Percentiles rank a stretch among this genome's conserved stretches.
These are phyloP conservation scores for Tichodroma muraria DNA, from an alignment of 2,113 vertebrate species.

Conservation along the genomic window DNA sequence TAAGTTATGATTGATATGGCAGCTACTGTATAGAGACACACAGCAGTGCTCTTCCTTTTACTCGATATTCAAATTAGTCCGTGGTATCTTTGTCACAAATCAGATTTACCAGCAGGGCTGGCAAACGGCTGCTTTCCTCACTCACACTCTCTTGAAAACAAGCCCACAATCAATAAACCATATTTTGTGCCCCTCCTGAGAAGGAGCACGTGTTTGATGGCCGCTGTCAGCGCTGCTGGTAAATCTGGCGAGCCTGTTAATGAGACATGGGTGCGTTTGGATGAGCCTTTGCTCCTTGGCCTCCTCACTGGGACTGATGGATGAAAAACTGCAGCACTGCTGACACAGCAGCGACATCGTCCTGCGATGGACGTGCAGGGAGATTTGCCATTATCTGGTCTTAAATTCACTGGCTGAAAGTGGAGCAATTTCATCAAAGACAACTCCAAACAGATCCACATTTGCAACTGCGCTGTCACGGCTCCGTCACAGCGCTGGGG, in stretches of 20 bases:
- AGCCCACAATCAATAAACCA: not conserved
- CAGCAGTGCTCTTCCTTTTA: not conserved
- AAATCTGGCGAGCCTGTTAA: rapidly evolving
- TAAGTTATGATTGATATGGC: not conserved
- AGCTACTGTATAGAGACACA: not conserved
- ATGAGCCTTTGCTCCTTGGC: not conserved
- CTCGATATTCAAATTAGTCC: not conserved
- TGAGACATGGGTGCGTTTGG: not conserved
- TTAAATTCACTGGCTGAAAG: not conserved
- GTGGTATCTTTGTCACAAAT: not conserved
- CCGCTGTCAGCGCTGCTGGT: not conserved
- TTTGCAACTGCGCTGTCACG: not conserved
- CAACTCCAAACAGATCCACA: not conserved
- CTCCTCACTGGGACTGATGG: not conserved
- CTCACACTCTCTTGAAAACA: not conserved
- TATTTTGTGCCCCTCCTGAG: not conserved
- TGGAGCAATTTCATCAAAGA: not conserved
- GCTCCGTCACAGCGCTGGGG: not conserved
- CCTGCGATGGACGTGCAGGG: not conserved
- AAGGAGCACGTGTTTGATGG: not conserved
- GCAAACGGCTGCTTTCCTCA: not conserved
- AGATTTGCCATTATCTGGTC: not conserved
- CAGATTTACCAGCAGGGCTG: not conserved
- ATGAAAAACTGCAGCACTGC: not conserved
- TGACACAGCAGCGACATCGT: not conserved